phyloP scores from a whole-genome alignment of 2,797 vertebrate genomes.

The Echiichthys vipera region DNA sequence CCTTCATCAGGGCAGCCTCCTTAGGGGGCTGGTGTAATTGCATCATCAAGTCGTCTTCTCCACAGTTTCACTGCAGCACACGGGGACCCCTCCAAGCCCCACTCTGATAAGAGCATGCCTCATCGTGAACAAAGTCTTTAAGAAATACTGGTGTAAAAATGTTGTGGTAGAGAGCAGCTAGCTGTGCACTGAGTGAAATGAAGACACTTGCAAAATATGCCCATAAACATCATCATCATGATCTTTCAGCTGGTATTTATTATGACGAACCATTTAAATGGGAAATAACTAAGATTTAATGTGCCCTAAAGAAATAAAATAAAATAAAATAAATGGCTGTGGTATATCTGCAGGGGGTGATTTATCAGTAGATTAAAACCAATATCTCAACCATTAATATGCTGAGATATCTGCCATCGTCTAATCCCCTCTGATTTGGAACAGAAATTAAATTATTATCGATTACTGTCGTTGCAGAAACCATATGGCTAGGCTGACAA shows the following conservation, averaged over 20 bases:
- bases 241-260: constrained; percentile 7
- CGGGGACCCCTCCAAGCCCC: constrained; percentile 30
- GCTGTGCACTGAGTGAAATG: neutral
- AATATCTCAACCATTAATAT: neutral
- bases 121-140: constrained; percentile 12
- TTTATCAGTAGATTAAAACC: neutral
- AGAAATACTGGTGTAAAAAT: constrained; percentile 8
- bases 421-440: neutral
- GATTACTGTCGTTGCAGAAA: neutral
- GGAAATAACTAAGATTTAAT: neutral
- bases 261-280: neutral
- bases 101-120: constrained; percentile 25
- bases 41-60: constrained; percentile 52
- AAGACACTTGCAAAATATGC: neutral
- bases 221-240: neutral
- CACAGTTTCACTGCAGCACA: constrained; percentile 5
- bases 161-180: neutral
- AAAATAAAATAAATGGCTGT: neutral
- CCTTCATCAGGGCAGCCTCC: constrained; percentile 54
- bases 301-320: neutral
- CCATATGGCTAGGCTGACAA: neutral
- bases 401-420: neutral
- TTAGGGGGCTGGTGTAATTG: constrained; percentile 57
- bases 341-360: neutral
- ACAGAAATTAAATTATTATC: neutral